phyloP scores from a whole-genome alignment of 1,140 invertebrate genomes.

The Drosophila chauvacae region DNA sequence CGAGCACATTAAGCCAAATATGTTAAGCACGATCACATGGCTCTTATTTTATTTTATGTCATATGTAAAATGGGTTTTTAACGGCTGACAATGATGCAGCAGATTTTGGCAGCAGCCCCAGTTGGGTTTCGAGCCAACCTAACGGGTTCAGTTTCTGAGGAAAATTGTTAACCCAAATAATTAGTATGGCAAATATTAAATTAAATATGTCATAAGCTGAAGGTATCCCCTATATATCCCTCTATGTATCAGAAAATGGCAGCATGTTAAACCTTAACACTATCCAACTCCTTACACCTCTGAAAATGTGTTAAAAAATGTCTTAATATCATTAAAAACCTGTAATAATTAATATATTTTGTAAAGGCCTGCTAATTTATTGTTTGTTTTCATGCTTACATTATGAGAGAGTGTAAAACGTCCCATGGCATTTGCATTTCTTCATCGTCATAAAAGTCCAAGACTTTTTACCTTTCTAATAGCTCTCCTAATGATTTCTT shows the following conservation, averaged over 20 bases:
- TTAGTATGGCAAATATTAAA: constrained; percentile 6
- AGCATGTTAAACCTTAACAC: not conserved
- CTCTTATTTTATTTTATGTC: constrained; percentile 54
- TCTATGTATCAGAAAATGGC: not conserved
- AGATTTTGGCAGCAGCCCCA: constrained; percentile 1
- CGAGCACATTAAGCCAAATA: constrained; percentile 48
- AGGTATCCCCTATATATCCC: not conserved
- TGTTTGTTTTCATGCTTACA: constrained; percentile 5
- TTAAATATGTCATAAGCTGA: not conserved
- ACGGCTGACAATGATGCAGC: constrained; percentile 47
- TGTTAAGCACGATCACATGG: constrained; percentile 53
- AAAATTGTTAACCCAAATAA: constrained; percentile 23
- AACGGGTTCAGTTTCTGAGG: constrained; percentile 16
- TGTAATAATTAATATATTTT: constrained; percentile 21
- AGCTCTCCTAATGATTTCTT: constrained; percentile 10
- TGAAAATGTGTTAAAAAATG: constrained; percentile 6
- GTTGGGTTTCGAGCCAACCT: constrained; percentile 1
- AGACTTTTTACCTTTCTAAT: constrained; percentile 15
- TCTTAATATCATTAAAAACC: constrained; percentile 9
- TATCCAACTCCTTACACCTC: constrained; percentile 6
- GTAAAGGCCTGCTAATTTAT: constrained; percentile 12
- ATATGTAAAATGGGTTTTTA: constrained; percentile 54
- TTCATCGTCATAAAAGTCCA: not conserved
- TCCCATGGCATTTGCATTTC: constrained; percentile 3
- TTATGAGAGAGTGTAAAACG: not conserved